Conservation (phyloP, 2,888 invertebrate genomes). For the Euproctis similis region DNA sequence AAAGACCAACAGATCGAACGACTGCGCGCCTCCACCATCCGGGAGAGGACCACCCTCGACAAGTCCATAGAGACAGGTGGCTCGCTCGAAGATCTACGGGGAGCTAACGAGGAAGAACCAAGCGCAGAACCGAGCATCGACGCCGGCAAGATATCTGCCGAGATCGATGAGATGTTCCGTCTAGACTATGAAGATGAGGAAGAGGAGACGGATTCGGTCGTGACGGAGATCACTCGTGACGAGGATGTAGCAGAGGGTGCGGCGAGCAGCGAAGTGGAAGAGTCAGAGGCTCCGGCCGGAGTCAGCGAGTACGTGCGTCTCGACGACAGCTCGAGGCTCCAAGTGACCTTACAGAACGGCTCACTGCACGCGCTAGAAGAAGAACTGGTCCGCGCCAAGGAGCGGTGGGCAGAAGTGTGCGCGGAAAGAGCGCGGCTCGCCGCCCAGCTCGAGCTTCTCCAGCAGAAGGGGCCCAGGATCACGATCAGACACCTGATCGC, state of each 20-base stretch:
- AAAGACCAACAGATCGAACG: constrained; percentile 31
- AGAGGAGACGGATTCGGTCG: constrained; percentile 56
- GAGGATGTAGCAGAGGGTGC: constrained; percentile 13
- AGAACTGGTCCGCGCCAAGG: constrained; percentile 83
- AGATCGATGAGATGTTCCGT: constrained; percentile 68
- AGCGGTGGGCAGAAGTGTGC: constrained; percentile 80
- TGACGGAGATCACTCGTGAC: constrained; percentile 48
- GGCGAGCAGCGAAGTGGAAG: constrained; percentile 7
- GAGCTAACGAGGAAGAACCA: constrained; percentile 14
- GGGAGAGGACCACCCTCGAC: constrained; percentile 23
- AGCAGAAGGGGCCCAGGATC: constrained; percentile 64
- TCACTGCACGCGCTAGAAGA: constrained; percentile 80
- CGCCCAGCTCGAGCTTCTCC: constrained; percentile 71
- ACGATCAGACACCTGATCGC: constrained; percentile 72
- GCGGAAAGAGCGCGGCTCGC: constrained; percentile 78
- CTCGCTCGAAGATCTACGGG: constrained; percentile 33
- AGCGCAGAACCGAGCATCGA: constrained; percentile 32
- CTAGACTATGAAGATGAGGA: constrained; percentile 63
- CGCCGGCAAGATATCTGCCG: constrained; percentile 53
- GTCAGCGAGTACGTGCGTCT: constrained; percentile 38
- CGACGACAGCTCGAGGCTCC: constrained; percentile 44
- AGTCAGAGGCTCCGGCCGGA: constrained; percentile 4
- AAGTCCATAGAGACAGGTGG: constrained; percentile 28
- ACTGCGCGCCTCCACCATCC: constrained; percentile 23
- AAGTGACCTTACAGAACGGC: constrained; percentile 61